Percentiles rank a stretch among this genome's conserved stretches.
Conservation (phyloP, 2,888 invertebrate species). For the Pemphredon lugubris region DNA sequence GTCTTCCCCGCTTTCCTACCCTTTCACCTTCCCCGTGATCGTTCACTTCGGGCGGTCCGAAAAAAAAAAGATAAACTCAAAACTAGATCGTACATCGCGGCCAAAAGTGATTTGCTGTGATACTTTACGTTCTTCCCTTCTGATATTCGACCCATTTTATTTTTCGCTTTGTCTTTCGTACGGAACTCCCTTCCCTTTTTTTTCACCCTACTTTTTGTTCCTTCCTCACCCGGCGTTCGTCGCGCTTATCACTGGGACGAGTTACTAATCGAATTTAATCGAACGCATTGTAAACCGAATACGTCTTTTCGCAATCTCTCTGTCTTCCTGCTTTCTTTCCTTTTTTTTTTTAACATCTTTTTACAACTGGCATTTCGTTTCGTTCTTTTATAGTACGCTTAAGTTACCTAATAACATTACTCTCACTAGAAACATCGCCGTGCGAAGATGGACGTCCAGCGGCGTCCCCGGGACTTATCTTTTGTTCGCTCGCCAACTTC, state of each 20-base stretch:
- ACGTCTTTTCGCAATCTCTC: conserved; percentile 3
- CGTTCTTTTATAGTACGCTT: conserved; percentile 69
- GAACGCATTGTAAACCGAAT: not conserved
- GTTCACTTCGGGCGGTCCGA: conserved; percentile 45
- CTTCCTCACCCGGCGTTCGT: not conserved
- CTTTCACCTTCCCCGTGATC: conserved; percentile 23
- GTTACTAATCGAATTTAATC: too few species aligned
- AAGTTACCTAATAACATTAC: conserved; percentile 77
- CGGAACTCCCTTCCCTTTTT: not conserved
- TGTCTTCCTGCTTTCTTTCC: conserved; percentile 2
- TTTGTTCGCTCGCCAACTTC: not conserved
- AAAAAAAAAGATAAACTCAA: conserved; percentile 34
- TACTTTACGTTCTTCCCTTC: conserved; percentile 30
- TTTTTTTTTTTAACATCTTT: conserved; percentile 12
- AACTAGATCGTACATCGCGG: conserved; percentile 16
- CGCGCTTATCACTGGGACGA: not conserved
- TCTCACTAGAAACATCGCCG: conserved; percentile 74
- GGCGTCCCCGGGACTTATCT: not conserved
- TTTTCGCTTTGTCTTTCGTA: conserved; percentile 1
- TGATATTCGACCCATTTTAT: not conserved
- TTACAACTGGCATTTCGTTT: conserved; percentile 80
- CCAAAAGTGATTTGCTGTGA: conserved; percentile 33
- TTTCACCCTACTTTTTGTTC: not conserved
- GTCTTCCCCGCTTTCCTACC: not conserved
- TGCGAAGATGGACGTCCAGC: conserved; percentile 42